Evolutionary conservation across 2,888 invertebrate genomes (phyloP).

Genomic region (Trissolcus japonicus): DNA sequence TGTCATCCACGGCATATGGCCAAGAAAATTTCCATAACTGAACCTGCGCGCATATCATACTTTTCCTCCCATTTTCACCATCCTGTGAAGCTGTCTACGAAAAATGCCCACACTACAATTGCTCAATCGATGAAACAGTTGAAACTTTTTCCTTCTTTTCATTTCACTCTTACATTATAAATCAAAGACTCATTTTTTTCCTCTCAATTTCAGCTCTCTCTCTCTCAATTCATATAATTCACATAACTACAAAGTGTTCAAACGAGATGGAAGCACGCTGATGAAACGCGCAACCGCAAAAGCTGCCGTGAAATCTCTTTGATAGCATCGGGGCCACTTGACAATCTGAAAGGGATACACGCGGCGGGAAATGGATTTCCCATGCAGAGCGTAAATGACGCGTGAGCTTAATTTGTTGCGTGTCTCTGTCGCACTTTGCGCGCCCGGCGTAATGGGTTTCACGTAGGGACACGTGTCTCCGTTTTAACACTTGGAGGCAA

Average conservation of each 20-base stretch:
- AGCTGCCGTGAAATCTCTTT: conserved; percentile 26
- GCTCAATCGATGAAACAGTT: no score
- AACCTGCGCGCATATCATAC: conserved; percentile 7
- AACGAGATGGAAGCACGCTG: conserved; percentile 9
- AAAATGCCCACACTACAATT: neutral
- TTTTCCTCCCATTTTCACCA: neutral
- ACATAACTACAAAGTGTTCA: no score
- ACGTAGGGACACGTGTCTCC: conserved; percentile 13
- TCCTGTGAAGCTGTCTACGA: neutral
- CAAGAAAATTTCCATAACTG: conserved; percentile 12
- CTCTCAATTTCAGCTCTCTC: no score
- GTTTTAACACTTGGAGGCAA: neutral
- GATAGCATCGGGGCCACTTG: conserved; percentile 5
- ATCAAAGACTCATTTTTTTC: no score
- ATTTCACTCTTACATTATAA: no score
- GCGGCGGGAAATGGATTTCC: neutral
- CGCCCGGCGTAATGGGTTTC: conserved; percentile 29
- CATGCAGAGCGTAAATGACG: conserved; percentile 3
- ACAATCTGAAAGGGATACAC: conserved; percentile 6
- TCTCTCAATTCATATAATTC: no score
- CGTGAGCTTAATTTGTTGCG: conserved; percentile 10
- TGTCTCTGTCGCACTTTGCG: conserved; percentile 4
- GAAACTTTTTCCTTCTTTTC: no score
- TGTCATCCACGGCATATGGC: conserved; percentile 23
- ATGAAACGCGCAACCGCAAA: conserved; percentile 17